Base-by-base conservation (phyloP, 1,140 invertebrate genomes). In the Diorhabda sublineata region DNA sequence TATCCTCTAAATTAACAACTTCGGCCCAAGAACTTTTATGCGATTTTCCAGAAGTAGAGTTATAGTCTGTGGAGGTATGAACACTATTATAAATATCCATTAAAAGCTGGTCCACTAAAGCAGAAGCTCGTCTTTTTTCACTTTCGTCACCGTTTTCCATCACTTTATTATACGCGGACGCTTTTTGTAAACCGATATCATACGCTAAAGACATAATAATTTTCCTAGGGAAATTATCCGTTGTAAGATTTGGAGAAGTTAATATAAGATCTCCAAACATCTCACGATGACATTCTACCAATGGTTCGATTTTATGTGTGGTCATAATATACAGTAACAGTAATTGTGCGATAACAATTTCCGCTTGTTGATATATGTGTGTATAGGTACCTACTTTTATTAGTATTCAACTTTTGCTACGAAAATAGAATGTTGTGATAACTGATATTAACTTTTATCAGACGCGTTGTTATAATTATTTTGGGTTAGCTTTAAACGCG, bases 41-140 rank as follows among this genome's bases (percentile, higher is more conserved):
- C n/a, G 77, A 78, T 61, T 75, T 79, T 3, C 70, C 72, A 9
- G 78, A 79, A 1, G 79, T 78, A 2, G 79, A 80, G 68, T 77
- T 78, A 63, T 79, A 80, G 67, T 78, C 78, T 4, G 76, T 77
- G 5, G 65, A 62, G 43, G 66, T 69, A n/a, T 75, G 71, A 5
- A 67, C 52, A 64, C 71, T 75, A 61, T 71, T 73, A 66, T 79
- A 75, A 69, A 80, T 79, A 42, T 80, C 76, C 67, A 79, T 56
- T 2, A 80, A 66, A 6, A 80, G 71, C 66, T 80, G 72, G 56
- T 80, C 78, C 5, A 80, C 70, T 6, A 80, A 67, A 6, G 66
- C 67, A 5, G 78, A 76, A 3, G 75, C 71, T 61, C 75, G 57
- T 42, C 77, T 66, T 66, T 72, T 73, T 5, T 75, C 73, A n/a